Percentiles rank a stretch among this genome's conserved stretches.
Evolutionary conservation across 2,888 invertebrate species (phyloP).

Genomic region (Apotomis turbidana): DNA sequence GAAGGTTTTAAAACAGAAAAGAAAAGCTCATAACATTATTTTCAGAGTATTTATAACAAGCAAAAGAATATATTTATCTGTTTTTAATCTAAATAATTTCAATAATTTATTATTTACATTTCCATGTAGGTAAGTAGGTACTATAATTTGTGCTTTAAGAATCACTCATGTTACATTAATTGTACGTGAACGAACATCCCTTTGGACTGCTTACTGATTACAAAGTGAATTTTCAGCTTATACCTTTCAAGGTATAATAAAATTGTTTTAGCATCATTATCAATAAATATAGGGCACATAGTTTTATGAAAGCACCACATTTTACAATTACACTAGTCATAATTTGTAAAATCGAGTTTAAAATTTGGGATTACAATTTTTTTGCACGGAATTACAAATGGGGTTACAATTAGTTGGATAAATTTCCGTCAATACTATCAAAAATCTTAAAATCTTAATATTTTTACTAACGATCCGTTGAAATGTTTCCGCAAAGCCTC

Average conservation of each 20-base stretch:
- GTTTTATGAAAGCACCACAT: constrained; percentile 43
- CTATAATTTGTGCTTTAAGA: constrained; percentile 59
- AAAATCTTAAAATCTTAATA: constrained; percentile 19
- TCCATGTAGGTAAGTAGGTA: constrained; percentile 44
- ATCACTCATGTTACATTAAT: constrained; percentile 56
- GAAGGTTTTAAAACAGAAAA: constrained; percentile 38
- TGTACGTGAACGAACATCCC: constrained; percentile 43
- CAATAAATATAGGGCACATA: constrained; percentile 43
- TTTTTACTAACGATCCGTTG: constrained; percentile 19
- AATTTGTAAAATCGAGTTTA: constrained; percentile 36
- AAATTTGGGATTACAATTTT: constrained; percentile 27
- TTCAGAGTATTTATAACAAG: constrained; percentile 53
- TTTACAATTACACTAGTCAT: constrained; percentile 38
- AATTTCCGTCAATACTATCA: constrained; percentile 9
- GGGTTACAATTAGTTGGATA: constrained; percentile 20
- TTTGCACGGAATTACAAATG: not conserved
- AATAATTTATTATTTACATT: constrained; percentile 51
- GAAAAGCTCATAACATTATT: constrained; percentile 38
- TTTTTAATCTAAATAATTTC: constrained; percentile 45
- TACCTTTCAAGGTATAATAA: constrained; percentile 35
- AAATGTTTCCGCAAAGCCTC: constrained; percentile 10
- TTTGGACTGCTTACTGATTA: constrained; percentile 34
- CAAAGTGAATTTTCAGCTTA: constrained; percentile 16
- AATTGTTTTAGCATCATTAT: constrained; percentile 40
- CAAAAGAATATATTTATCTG: constrained; percentile 57